Percentiles rank a stretch among this genome's conserved stretches.
These are phyloP conservation scores for Drosophila sordidapex DNA, from an alignment of 2,888 invertebrate genomes.

Conservation along the genomic window DNA sequence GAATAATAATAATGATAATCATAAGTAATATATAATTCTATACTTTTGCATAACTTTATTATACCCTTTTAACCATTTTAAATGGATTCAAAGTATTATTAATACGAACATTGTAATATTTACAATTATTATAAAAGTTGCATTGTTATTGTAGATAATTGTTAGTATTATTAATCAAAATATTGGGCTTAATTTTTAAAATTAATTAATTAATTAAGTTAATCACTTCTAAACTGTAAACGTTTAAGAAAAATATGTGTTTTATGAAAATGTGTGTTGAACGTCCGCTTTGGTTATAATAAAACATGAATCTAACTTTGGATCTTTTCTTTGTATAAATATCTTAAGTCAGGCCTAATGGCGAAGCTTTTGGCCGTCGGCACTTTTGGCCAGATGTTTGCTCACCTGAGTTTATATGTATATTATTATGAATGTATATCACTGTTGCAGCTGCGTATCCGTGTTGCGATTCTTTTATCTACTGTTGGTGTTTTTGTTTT, in stretches of 20 bases:
- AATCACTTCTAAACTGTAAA: no score
- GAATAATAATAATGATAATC: no score
- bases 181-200: not conserved
- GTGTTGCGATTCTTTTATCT: constrained; percentile 38
- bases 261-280: no score
- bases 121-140: not conserved
- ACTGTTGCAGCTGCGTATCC: constrained; percentile 52
- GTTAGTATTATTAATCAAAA: not conserved
- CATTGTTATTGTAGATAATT: not conserved
- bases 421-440: constrained; percentile 32
- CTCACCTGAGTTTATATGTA: constrained; percentile 56
- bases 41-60: not conserved
- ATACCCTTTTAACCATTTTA: not conserved
- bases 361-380: constrained; percentile 50
- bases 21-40: not conserved
- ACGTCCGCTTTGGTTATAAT: no score
- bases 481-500: constrained; percentile 6
- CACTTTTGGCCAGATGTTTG: constrained; percentile 5
- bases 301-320: not conserved
- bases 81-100: not conserved
- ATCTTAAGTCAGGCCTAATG: not conserved
- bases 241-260: no score
- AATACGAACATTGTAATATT: not conserved
- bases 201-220: no score
- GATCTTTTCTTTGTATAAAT: not conserved